Base-by-base conservation (phyloP, 1,140 invertebrate species). In the Globodera rostochiensis region DNA sequence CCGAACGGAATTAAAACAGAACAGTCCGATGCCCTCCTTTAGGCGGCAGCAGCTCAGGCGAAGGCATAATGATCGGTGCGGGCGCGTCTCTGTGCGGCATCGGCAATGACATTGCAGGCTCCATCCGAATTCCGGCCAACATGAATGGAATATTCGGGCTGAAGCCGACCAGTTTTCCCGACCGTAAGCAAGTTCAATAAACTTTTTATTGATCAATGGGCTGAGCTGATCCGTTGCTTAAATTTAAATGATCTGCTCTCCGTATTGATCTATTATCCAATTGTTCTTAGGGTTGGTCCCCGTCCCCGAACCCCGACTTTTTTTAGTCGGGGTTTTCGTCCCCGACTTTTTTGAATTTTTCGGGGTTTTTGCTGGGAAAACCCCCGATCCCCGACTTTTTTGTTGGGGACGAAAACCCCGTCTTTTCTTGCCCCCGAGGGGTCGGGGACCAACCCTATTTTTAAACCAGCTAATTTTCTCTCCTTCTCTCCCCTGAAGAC, bases 61-160 rank as follows among this genome's bases (percentile, higher is more conserved):
- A 89, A 79, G 88, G 85, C 9, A 84, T 87, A 15, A 70, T 89
- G 15, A 46, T 88, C 19, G 85, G 76, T n/a, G 80, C 88, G 3
- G 88, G 80, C 36, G 88, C 69, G 45, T 83, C 93, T 25, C 93
- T 95, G n/a, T 93, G 98, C 84, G 95, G 96, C 1, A 91, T 98
- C 66, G 95, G 96, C 73, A 96, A 95, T 0, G 96, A 98, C 90
- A 96, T 98, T 78, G 96, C 95, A 4, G 96, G 97, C 1, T 96
- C 95, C 15, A 97, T 98, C 86, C 93, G 96, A 53, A 96, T 98
- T 93, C 96, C 96, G 0, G 92, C 94, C 9, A 96, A 94, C 86
- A 98, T 98, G 88, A 96, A 95, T 91, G 96, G 96, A 66, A 60
- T 86, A 73, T 98, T 96, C 90, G 96, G 96, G 11, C 95, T 98